phyloP scores from a whole-genome alignment of 2,797 vertebrate genomes.

The Steatocranus sp. region DNA sequence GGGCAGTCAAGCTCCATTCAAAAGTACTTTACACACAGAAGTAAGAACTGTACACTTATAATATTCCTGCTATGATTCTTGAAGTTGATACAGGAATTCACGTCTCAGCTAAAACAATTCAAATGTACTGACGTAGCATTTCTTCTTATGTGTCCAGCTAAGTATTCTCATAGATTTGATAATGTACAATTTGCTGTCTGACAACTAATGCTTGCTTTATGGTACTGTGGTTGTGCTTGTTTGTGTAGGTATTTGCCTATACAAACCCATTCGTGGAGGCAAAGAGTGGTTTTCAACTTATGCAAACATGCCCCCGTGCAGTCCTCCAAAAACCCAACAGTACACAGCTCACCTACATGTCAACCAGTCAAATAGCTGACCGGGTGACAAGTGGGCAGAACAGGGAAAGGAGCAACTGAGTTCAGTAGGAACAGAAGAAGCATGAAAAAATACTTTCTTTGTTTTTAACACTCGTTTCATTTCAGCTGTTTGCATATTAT shows the following conservation, averaged over 20 bases:
- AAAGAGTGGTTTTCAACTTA: background rate
- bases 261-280: background rate
- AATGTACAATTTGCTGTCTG: background rate
- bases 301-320: background rate
- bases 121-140: background rate
- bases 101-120: background rate
- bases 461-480: background rate
- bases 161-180: background rate
- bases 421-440: background rate
- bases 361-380: background rate
- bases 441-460: background rate
- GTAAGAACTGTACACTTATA: background rate
- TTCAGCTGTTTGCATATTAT: background rate
- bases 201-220: background rate
- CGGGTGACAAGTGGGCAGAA: background rate
- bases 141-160: background rate
- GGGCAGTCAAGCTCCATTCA: background rate
- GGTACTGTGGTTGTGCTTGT: background rate
- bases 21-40: background rate
- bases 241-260: background rate
- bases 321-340: background rate
- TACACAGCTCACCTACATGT: background rate
- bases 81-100: background rate
- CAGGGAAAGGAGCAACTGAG: background rate
- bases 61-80: background rate